Percentiles rank a stretch among this genome's conserved stretches.
Conservation (phyloP, 2,888 invertebrate species). For the Chymomyza amoena region DNA sequence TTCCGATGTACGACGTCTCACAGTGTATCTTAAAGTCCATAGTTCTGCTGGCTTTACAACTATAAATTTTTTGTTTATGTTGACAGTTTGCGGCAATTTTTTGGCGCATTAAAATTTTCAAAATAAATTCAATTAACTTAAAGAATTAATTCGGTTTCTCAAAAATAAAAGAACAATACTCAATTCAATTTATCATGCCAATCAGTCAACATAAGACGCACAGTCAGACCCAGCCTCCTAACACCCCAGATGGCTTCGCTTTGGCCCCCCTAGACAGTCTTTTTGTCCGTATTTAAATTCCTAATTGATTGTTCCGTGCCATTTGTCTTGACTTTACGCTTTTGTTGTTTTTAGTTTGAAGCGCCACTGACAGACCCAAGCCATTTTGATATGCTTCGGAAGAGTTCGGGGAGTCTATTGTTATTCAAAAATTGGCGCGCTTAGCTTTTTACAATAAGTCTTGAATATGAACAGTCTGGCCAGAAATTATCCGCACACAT, state of each 20-base stretch:
- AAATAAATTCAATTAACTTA: conserved; percentile 62
- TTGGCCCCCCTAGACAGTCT: conserved; percentile 19
- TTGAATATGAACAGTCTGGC: too few species aligned
- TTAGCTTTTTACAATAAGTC: too few species aligned
- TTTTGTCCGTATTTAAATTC: conserved; percentile 33
- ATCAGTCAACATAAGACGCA: conserved; percentile 11
- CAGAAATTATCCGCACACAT: too few species aligned
- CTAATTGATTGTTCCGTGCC: conserved; percentile 67
- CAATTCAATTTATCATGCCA: conserved; percentile 16
- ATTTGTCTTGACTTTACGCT: conserved; percentile 51
- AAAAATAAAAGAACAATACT: conserved; percentile 38
- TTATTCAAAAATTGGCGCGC: too few species aligned
- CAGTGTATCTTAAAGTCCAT: too few species aligned
- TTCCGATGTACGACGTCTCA: too few species aligned
- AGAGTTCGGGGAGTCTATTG: background rate
- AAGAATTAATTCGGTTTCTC: conserved; percentile 16
- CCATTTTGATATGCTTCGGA: conserved; percentile 19
- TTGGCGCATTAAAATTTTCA: conserved; percentile 13
- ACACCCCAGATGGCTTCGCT: background rate
- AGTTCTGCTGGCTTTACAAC: too few species aligned
- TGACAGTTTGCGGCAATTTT: background rate
- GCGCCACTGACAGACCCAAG: conserved; percentile 21
- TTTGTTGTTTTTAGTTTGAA: conserved; percentile 13
- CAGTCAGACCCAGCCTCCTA: background rate
- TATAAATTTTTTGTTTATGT: background rate